Base-by-base conservation (phyloP, 2,113 vertebrate genomes). In the Centropus unirufus region DNA sequence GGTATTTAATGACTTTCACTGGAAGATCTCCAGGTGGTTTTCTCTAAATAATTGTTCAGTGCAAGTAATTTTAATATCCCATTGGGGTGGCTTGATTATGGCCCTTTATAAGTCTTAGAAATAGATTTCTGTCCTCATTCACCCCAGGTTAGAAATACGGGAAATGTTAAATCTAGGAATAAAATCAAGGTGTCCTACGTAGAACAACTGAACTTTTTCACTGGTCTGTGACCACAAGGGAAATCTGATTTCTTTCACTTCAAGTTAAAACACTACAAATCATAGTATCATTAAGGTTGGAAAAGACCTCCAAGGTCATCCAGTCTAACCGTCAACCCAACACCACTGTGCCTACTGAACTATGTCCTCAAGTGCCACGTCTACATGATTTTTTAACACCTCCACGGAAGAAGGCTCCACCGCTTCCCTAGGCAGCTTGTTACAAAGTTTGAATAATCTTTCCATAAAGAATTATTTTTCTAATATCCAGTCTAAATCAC, bases 201-300 rank as follows among this genome's bases (percentile, higher is more conserved):
- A 51, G 55, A 91, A 15, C 34, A 18, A 8, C 6, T 49, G 70
- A 66, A 32, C 0, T 0, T 57, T 81, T 88, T 78, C 76, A 30
- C 23, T 49, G 49, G 5, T 2, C 1, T 47, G 40, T 81, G 49
- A 57, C 86, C 89, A 64, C n/a, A 59, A 40, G 54, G 63, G 64
- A 86, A 90, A 86, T 88, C 81, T 69, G 90, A 83, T 88, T 87
- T 69, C 34, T 74, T 86, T 81, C 40, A 17, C 17, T 83, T 92
- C 14, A 74, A 46, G 30, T 80, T 88, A 49, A 81, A 70, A 46
- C 51, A 67, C 29, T 74, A 27, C 47, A 64, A 77, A 23, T 49
- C 21, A 49, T 49, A 49, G 47, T 12, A 49, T 49, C 21, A 23
- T 23, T 49, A 49, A 49, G 47, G 21, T 23, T 23, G 47, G 47